Percentiles rank a stretch among this genome's conserved stretches.
Evolutionary conservation across 2,888 invertebrate genomes (phyloP).

Genomic region (Hermaeophaga mercurialis): DNA sequence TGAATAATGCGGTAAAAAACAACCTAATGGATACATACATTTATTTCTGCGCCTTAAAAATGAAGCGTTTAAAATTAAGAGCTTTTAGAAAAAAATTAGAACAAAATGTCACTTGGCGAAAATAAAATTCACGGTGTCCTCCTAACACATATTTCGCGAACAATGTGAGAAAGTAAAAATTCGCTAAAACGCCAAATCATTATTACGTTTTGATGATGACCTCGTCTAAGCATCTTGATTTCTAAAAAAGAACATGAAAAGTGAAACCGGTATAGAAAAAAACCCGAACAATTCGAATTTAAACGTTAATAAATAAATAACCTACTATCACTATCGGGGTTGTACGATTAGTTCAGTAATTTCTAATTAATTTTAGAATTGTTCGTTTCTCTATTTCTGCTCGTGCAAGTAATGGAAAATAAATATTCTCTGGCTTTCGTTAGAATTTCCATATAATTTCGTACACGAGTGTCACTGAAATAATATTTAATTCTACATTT

Average conservation of each 20-base stretch:
- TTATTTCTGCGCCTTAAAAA: not conserved
- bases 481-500: no score
- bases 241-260: constrained; percentile 20
- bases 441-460: no score
- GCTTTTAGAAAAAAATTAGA: constrained; percentile 12
- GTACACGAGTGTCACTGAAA: no score
- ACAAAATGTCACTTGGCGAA: constrained; percentile 12
- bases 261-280: constrained; percentile 19
- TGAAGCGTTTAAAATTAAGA: constrained; percentile 6
- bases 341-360: no score
- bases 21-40: no score
- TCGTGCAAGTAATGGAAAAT: no score
- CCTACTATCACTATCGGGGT: no score
- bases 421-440: no score
- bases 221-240: constrained; percentile 17
- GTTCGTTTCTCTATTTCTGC: no score
- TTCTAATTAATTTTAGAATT: no score
- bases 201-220: constrained; percentile 22
- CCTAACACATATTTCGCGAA: constrained; percentile 21
- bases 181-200: constrained; percentile 20
- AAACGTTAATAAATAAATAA: no score
- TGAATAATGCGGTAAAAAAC: no score
- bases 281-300: constrained; percentile 10
- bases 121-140: constrained; percentile 11
- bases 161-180: constrained; percentile 22